Percentiles rank a stretch among this genome's conserved stretches.
phyloP scores from a whole-genome alignment of 2,797 vertebrate species.

The Sebastes iracundus region DNA sequence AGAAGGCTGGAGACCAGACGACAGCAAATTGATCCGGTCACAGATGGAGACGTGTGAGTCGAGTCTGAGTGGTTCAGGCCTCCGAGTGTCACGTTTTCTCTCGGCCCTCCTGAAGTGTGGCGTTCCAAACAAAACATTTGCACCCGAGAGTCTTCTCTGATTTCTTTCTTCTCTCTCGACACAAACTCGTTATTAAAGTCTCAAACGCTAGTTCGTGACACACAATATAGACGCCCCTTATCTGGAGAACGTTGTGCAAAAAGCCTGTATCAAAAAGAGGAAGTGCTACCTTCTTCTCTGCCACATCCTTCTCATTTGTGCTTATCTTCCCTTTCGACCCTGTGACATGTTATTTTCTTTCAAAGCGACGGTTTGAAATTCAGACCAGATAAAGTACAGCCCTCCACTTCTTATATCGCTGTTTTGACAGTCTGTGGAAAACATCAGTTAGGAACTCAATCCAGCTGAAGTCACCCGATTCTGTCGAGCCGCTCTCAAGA shows the following conservation, averaged over 20 bases:
- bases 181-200: slow-evolving; percentile 27
- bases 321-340: slow-evolving; percentile 47
- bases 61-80: slow-evolving; percentile 53
- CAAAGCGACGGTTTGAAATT: slow-evolving; percentile 26
- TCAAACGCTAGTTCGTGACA: slow-evolving; percentile 26
- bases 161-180: slow-evolving; percentile 1
- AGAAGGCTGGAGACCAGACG: slow-evolving; percentile 44
- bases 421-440: slow-evolving; percentile 46
- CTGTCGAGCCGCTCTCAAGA: slow-evolving; percentile 22
- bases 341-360: slow-evolving; percentile 41
- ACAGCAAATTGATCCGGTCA: slow-evolving; percentile 49
- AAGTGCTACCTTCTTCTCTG: slow-evolving; percentile 63
- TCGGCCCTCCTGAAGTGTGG: slow-evolving; percentile 28
- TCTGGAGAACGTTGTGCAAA: slow-evolving; percentile 25
- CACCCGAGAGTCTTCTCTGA: slow-evolving; percentile 5
- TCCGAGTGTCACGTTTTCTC: slow-evolving; percentile 53
- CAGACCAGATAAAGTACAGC: slow-evolving; percentile 20
- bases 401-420: slow-evolving; percentile 11
- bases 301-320: slow-evolving; percentile 72
- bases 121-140: slow-evolving; percentile 46
- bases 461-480: slow-evolving; percentile 45
- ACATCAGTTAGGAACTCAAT: slow-evolving; percentile 47
- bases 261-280: slow-evolving; percentile 64
- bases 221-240: slow-evolving; percentile 23
- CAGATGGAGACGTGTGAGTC: slow-evolving; percentile 58